Evolutionary conservation across 2,888 invertebrate species (phyloP).

Genomic region (Pelosia muscerda): DNA sequence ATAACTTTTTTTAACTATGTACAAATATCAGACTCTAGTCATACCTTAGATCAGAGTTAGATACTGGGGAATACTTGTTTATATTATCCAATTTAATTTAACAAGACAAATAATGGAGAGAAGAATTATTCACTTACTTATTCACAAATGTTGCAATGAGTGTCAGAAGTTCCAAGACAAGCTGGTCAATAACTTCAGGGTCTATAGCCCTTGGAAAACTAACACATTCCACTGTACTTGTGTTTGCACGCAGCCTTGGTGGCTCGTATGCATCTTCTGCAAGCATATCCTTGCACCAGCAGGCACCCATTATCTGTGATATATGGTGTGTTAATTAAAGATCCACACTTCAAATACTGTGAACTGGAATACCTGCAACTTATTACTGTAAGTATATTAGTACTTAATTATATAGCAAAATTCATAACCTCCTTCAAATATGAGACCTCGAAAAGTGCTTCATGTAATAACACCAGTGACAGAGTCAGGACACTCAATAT

Average conservation of each 20-base stretch:
- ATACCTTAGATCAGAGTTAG: background rate
- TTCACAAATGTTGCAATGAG: constrained; percentile 94
- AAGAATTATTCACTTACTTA: constrained; percentile 82
- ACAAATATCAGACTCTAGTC: no score
- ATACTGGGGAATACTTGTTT: background rate
- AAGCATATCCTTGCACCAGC: constrained; percentile 90
- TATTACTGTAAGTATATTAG: no score
- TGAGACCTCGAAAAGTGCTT: no score
- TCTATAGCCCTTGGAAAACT: constrained; percentile 60
- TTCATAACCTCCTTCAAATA: no score
- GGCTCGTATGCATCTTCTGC: constrained; percentile 82
- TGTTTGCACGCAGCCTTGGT: constrained; percentile 49
- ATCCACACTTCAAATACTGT: background rate
- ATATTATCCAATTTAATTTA: background rate
- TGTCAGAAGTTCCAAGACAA: constrained; percentile 93
- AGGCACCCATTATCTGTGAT: constrained; percentile 89
- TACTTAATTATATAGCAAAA: no score
- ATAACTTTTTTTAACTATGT: no score
- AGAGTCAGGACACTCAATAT: no score
- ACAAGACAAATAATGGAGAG: background rate
- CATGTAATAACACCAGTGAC: no score
- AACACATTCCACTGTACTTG: constrained; percentile 45
- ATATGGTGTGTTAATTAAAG: background rate
- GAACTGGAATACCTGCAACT: no score
- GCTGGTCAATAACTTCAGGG: constrained; percentile 88